These are phyloP conservation scores for Nymphalis c-album DNA, from an alignment of 2,888 invertebrate species.

Conservation along the genomic window DNA sequence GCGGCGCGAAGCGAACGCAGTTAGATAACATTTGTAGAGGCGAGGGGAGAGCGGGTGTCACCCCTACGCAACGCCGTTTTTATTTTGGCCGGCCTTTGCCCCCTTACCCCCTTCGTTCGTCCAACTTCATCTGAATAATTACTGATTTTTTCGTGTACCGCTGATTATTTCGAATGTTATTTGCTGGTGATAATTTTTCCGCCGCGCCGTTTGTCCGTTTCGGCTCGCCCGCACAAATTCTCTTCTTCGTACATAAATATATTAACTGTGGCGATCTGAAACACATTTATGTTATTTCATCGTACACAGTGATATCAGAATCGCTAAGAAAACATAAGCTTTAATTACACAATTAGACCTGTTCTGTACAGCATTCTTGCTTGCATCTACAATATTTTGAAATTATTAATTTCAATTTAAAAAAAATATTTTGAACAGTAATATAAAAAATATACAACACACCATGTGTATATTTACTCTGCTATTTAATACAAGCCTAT, in stretches of 20 bases:
- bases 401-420: too few species aligned
- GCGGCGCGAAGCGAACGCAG: conserved; percentile 76
- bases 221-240: conserved; percentile 34
- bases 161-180: conserved; percentile 82
- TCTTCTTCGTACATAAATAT: conserved; percentile 27
- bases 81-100: conserved; percentile 80
- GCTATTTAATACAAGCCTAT: neutral
- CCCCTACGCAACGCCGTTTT: conserved; percentile 82
- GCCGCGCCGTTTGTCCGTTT: conserved; percentile 70
- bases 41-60: conserved; percentile 65
- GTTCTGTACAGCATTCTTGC: too few species aligned
- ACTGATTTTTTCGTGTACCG: conserved; percentile 82
- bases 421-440: too few species aligned
- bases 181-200: conserved; percentile 79
- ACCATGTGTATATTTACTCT: neutral
- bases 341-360: neutral
- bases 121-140: conserved; percentile 82
- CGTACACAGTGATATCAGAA: conserved; percentile 9
- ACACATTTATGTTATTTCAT: conserved; percentile 25
- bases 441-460: neutral
- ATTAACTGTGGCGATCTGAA: conserved; percentile 26
- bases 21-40: conserved; percentile 81
- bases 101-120: conserved; percentile 78
- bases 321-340: neutral
- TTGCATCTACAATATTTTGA: too few species aligned